Evolutionary conservation across 2,797 vertebrate species (phyloP).

Genomic region (Ceryle rudis): DNA sequence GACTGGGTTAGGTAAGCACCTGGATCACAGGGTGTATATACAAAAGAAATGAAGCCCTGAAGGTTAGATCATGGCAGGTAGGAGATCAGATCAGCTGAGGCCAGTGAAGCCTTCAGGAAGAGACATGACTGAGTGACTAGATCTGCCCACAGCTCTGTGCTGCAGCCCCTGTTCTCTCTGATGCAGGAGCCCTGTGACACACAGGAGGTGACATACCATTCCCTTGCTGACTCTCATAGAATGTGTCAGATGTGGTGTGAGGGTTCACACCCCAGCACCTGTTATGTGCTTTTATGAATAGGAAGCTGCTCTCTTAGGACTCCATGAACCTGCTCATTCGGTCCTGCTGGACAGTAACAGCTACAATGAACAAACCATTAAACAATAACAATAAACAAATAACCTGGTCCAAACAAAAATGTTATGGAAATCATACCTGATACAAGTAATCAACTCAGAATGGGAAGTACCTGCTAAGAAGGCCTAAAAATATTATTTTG

Average conservation of each 20-base stretch:
- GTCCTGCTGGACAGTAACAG: not conserved
- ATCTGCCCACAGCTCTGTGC: fast-evolving
- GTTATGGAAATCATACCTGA: not conserved
- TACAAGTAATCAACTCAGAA: not conserved
- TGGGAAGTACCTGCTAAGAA: not conserved
- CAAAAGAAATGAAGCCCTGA: not conserved
- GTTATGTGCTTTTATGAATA: fast-evolving
- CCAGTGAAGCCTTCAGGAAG: not conserved
- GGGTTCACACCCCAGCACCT: fast-evolving
- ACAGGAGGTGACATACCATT: not conserved
- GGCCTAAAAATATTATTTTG: not conserved
- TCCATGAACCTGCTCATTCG: not conserved
- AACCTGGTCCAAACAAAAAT: not conserved
- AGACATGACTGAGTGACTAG: not conserved
- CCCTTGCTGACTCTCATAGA: fast-evolving
- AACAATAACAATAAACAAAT: not conserved
- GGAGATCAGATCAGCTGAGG: not conserved
- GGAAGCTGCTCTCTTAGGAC: not conserved
- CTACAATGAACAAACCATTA: not conserved
- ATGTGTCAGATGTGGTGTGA: not conserved
- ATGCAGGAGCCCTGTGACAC: fast-evolving
- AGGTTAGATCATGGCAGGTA: not conserved
- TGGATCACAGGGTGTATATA: not conserved
- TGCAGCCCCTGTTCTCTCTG: fast-evolving
- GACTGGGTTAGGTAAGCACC: not conserved